A percentile compares a stretch with the other conserved stretches of the same genome.
Conservation (phyloP, 2,888 invertebrate species). For the Cotesia congregata region DNA sequence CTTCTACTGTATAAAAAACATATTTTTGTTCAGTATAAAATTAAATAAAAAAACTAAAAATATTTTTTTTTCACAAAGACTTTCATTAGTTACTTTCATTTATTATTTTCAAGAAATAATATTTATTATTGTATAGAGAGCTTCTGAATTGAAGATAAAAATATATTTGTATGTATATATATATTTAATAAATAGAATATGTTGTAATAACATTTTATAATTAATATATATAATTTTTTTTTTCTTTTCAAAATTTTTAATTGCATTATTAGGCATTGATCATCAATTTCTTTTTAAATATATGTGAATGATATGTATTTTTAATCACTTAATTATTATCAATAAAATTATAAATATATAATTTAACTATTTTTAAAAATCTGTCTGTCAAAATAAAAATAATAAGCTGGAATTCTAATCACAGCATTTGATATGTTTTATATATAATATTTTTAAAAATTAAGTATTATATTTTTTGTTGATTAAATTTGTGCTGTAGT, state of each 20-base stretch:
- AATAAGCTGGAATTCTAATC: slow-evolving; percentile 12
- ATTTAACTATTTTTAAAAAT: no score
- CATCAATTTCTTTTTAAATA: not conserved
- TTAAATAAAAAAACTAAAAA: not conserved
- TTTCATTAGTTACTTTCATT: slow-evolving; percentile 5
- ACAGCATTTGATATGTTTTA: slow-evolving; percentile 15
- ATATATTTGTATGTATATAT: slow-evolving; percentile 57
- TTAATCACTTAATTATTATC: not conserved
- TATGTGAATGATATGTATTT: not conserved
- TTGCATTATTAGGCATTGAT: slow-evolving; percentile 1
- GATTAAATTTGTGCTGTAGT: slow-evolving; percentile 17
- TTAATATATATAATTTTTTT: not conserved
- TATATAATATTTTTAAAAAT: slow-evolving; percentile 12
- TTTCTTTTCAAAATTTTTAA: not conserved
- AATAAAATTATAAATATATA: not conserved
- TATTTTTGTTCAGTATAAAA: not conserved
- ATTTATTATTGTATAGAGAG: slow-evolving; percentile 43
- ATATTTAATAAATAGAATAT: not conserved
- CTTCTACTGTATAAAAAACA: not conserved
- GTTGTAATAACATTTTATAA: not conserved
- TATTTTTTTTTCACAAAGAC: not conserved
- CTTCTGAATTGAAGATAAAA: slow-evolving; percentile 62
- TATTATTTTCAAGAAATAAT: slow-evolving; percentile 18
- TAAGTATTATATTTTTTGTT: slow-evolving; percentile 6
- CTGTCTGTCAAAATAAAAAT: not conserved